Evolutionary conservation across 2,113 vertebrate genomes (phyloP).

Genomic region (Anseranas semipalmata): DNA sequence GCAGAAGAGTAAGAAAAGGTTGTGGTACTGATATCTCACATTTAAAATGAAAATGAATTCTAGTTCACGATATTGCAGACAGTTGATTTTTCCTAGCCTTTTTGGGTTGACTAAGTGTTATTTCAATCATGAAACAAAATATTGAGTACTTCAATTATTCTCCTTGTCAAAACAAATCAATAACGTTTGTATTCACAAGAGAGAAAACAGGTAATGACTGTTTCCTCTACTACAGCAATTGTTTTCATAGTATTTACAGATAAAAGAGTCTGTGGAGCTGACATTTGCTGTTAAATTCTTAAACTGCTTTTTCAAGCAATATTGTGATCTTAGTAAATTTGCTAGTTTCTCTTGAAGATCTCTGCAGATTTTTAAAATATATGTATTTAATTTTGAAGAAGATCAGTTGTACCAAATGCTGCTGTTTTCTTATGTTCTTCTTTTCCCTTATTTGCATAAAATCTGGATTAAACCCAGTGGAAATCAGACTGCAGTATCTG

Average conservation of each 20-base stretch:
- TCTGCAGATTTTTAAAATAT: neutral
- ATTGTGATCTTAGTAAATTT: conserved; percentile 3
- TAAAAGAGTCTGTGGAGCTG: neutral
- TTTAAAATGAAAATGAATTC: neutral
- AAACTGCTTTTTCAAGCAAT: conserved; percentile 4
- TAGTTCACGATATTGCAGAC: neutral
- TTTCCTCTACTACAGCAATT: neutral
- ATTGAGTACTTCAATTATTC: conserved; percentile 22
- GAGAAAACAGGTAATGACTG: neutral
- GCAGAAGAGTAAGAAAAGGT: neutral
- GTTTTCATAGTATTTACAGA: neutral
- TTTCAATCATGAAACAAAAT: conserved; percentile 38
- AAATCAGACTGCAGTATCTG: neutral
- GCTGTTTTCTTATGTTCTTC: neutral
- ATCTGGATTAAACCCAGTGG: neutral
- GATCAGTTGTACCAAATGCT: neutral
- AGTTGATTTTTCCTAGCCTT: neutral
- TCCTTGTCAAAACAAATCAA: conserved; percentile 51
- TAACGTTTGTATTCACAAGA: conserved; percentile 33
- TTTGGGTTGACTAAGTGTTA: conserved; percentile 5
- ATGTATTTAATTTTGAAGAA: conserved; percentile 9
- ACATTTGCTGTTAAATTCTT: conserved; percentile 25
- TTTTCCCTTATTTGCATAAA: neutral
- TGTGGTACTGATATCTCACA: neutral
- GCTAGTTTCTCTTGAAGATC: conserved; percentile 23